A percentile compares a stretch with the other conserved stretches of the same genome.
These are phyloP conservation scores for Hirtodrosophila cameraria DNA, from an alignment of 2,888 invertebrate species.

Conservation along the genomic window DNA sequence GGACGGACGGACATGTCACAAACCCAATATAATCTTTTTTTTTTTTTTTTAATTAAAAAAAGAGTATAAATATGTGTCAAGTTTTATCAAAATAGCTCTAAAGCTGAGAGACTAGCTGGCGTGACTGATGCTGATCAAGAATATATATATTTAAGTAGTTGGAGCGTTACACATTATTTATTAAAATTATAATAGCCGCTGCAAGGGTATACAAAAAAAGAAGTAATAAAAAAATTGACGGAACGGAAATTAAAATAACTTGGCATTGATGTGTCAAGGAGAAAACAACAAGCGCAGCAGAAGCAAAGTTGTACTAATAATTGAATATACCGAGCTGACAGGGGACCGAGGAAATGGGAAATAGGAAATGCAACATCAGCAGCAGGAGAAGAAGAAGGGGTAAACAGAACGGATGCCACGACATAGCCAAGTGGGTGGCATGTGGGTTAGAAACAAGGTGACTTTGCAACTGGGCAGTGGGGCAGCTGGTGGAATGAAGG, in stretches of 20 bases:
- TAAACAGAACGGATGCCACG: conserved; percentile 18
- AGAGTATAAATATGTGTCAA: too few species aligned
- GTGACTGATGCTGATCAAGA: too few species aligned
- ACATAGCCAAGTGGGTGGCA: neutral
- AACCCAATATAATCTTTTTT: too few species aligned
- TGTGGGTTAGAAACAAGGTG: neutral
- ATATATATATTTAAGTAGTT: too few species aligned
- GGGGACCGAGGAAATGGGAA: neutral
- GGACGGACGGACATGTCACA: too few species aligned
- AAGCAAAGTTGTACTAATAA: conserved; percentile 38
- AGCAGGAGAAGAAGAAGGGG: neutral
- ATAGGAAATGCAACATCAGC: conserved; percentile 5
- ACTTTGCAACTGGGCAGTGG: conserved; percentile 1
- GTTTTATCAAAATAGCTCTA: too few species aligned
- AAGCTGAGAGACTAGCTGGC: too few species aligned
- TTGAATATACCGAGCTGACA: conserved; percentile 26
- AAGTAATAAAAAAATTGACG: conserved; percentile 22
- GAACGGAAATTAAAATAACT: conserved; percentile 47
- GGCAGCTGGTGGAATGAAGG: too few species aligned
- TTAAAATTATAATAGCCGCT: too few species aligned
- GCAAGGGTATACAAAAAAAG: too few species aligned
- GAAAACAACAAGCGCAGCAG: conserved; percentile 12
- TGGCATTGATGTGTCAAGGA: conserved; percentile 41
- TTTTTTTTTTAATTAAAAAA: too few species aligned
- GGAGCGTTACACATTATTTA: too few species aligned